Evolutionary conservation across 2,113 vertebrate species (phyloP).

Genomic region (Bufo gargarizans): DNA sequence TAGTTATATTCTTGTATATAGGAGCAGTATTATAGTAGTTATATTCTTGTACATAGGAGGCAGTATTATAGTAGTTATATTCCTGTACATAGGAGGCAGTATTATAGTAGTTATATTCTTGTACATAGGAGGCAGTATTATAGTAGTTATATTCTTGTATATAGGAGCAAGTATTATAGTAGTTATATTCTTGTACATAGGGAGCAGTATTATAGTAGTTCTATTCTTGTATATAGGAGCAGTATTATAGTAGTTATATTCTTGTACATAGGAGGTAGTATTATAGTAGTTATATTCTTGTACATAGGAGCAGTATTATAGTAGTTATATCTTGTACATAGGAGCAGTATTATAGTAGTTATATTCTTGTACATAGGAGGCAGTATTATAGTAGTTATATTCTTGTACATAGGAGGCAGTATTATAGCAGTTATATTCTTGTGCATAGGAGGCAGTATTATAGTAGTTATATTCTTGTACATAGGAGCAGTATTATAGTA

Average conservation of each 20-base stretch:
- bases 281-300: constrained; percentile 14
- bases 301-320: not conserved
- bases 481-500: not conserved
- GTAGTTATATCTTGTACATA: constrained; percentile 2
- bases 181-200: not conserved
- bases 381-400: no score
- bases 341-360: constrained; percentile 4
- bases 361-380: not conserved
- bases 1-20: not conserved
- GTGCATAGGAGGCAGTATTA: not conserved
- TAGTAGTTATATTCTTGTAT: not conserved
- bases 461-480: constrained; percentile 8
- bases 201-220: not conserved
- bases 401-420: not conserved
- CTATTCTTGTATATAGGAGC: no score
- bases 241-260: not conserved
- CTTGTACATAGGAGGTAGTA: not conserved
- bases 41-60: not conserved
- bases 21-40: constrained; percentile 4
- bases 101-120: constrained; percentile 11
- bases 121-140: not conserved
- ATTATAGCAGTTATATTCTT: not conserved
- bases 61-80: constrained; percentile 9
- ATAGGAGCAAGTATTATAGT: not conserved
- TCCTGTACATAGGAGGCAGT: not conserved